Base-by-base conservation (phyloP, 2,113 vertebrate species). In the Heterochromis multidens region DNA sequence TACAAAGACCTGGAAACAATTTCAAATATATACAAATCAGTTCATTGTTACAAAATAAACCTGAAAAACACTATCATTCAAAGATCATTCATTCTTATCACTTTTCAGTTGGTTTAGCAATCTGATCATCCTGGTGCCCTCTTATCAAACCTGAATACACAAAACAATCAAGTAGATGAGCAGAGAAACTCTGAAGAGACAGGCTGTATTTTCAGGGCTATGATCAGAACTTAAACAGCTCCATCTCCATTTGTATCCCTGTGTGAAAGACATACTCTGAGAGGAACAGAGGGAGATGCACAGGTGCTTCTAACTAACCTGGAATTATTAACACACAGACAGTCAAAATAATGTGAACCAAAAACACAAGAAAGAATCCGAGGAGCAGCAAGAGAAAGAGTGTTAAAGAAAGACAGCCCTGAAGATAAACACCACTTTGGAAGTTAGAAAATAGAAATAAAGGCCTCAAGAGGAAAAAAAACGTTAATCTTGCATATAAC, bases 371-470 rank as follows among this genome's bases (percentile, higher is more conserved):
- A 31, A 19, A 31, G 70, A 74, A 60, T 29, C 63, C 67, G 80
- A 86, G 29, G 74, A 79, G 84, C 81, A 91, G 78, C 77, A 46
- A 80, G 35, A 79, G 84, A 46, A 23, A 74, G 27, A 31, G 52
- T 49, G 46, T 74, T 54, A 54, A 74, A 49, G 70, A 54, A 74
- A 54, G 7, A 83, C 62, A 76, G 54, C 67, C 81, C 82, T 86
- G 81, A 88, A 92, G 84, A 84, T 52, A 84, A 83, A 91, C 72
- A 74, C 63, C 81, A 84, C 88, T 87, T 87, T 90, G 76, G 78
- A 90, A 79, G 60, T 74, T 72, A 80, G 63, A 88, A 90, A 88
- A 90, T 56, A 89, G 77, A 87, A 82, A 84, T 81, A 90, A 93
- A 93, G 91, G 89, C 91, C 82, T 88, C 84, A 17, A 65, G 83